Base-by-base conservation (phyloP, 2,888 invertebrate genomes). In the Stenotaenia linearis region DNA sequence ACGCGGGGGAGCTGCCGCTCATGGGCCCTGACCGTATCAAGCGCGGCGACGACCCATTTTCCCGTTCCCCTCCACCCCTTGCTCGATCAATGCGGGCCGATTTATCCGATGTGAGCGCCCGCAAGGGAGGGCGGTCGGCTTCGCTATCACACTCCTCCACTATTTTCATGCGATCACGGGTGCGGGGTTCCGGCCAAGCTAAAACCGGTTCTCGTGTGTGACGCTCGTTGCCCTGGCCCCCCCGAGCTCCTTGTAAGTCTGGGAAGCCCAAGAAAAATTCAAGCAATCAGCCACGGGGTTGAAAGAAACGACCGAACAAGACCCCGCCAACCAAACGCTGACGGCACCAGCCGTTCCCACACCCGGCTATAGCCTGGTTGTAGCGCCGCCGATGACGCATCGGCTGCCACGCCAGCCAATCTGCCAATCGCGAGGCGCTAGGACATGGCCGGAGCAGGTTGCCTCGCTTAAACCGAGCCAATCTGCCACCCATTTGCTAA, bases 351-450 rank as follows among this genome's bases (percentile, higher is more conserved):
- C 50, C 25, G 76, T 30, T 76, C 30, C 76, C 77, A 77, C 18
- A 35, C 77, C 50, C 77, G 77, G 45, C 77, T 35, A 21, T 37
- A 12, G 35, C 35, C 77, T 45, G 77, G 77, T 21, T 74, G 74
- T 30, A 74, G 77, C 77, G 18, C 45, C 77, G 77, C 6, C 45
- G 77, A 77, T 77, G 77, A 77, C 77, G 77, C 77, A 77, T 77
- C 77, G 77, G 77, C 76, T 76, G 76, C 77, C 77, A 77, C 77
- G 77, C 77, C 77, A 77, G 77, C 77, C 45, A 77, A 77, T 77
- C 77, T 37, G 45, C 45, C 77, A 77, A 77, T 37, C 77, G 40
- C 77, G 76, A 76, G 28, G 21, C 45, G 23, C 18, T 23, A 35
- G 77, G 77, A 37, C 50, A 77, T 77, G 77, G 77, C 77, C 50